Evolutionary conservation across 2,888 invertebrate species (phyloP), one percentile per base, ranked within the genome.

Genomic region (Drosophila stalkeri): DNA sequence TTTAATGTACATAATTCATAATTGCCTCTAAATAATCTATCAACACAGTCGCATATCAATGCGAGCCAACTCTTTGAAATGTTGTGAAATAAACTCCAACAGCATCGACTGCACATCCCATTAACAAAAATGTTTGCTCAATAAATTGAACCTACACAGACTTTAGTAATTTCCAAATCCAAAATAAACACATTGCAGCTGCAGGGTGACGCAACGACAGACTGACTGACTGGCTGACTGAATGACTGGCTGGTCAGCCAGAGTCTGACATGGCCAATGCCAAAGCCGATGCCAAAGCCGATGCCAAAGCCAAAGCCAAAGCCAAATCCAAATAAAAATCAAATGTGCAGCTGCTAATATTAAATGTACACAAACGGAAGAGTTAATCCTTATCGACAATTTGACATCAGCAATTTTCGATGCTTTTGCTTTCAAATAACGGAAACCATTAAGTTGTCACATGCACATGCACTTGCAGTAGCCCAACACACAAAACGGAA

Each of bases 321-420:
- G 47, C 47, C n/a, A 63, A 65, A 46, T n/a, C 49, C 49, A 64
- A 67, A 71, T 74, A 61, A 75, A 81, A 89, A 90, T 90, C 90
- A 88, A 90, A 88, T 90, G 88, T 75, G 73, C 70, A 78, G 81
- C 76, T 73, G 81, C 86, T 90, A 88, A 90, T 88, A 82, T 88
- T 65, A 88, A 85, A 88, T 85, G 90, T 80, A 87, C 88, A 85
- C 90, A 78, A 77, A 84, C 85, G 85, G 85, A 88, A 77, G 82
- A 86, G 88, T 86, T 90, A 86, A 90, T 86, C 88, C 85, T 85
- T 90, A 86, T 86, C 90, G 85, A 88, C 90, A 86, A 82, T 86
- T 86, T 90, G 85, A 88, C 85, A 86, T 86, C 80, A 88, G 88
- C 90, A 88, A 78, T 86, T 88, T 89, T 90, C 84, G 88, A 85